Evolutionary conservation across 1,140 invertebrate species (phyloP).

Genomic region (Panagrolaimus sp.): DNA sequence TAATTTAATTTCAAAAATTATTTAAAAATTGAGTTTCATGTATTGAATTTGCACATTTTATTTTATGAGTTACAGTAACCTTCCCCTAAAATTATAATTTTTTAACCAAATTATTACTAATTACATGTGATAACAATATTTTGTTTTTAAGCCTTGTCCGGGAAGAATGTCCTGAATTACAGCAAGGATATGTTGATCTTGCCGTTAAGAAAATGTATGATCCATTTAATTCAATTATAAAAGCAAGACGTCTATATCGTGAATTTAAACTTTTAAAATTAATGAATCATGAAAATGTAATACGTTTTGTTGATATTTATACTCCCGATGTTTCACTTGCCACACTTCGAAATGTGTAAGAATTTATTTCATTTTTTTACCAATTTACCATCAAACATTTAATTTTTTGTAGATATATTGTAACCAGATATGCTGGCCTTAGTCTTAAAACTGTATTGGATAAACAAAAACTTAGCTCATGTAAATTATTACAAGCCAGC

Average conservation of each 20-base stretch:
- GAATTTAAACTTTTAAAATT: constrained; percentile 52
- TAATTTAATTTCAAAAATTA: too few relatives aligned
- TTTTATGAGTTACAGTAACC: too few relatives aligned
- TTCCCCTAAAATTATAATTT: constrained; percentile 6
- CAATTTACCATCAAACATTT: neutral
- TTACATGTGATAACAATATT: too few relatives aligned
- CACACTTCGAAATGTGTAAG: constrained; percentile 51
- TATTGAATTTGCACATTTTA: too few relatives aligned
- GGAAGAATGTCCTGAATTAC: constrained; percentile 40
- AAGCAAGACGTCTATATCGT: constrained; percentile 50
- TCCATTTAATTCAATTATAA: constrained; percentile 39
- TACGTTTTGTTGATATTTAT: constrained; percentile 52
- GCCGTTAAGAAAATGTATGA: constrained; percentile 55
- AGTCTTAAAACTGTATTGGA: constrained; percentile 44
- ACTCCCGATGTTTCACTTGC: constrained; percentile 41
- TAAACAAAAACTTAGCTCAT: constrained; percentile 31
- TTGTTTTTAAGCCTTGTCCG: constrained; percentile 17
- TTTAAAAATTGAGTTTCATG: too few relatives aligned
- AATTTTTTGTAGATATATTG: constrained; percentile 46
- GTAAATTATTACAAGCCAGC: constrained; percentile 39
- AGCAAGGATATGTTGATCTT: constrained; percentile 30
- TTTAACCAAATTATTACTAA: constrained; percentile 4
- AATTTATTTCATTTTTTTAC: constrained; percentile 13
- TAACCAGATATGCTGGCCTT: constrained; percentile 51
- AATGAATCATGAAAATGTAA: constrained; percentile 54